Conservation (phyloP, 1,140 invertebrate species). For the Pseudobourletiella spinata region DNA sequence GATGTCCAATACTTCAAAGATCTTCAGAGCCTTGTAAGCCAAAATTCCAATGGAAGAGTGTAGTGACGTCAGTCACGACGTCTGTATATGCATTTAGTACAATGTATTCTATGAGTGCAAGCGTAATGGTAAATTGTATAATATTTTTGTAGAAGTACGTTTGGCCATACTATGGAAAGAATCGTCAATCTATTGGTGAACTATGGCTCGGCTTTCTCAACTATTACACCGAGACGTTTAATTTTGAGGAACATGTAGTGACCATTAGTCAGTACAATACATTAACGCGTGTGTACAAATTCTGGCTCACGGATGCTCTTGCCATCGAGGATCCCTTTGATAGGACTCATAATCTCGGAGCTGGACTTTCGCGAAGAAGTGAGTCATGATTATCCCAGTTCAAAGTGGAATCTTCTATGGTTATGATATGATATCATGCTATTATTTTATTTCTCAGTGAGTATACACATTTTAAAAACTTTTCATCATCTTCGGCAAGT, state of each 20-base stretch:
- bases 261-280: slow-evolving; percentile 46
- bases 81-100: neutral
- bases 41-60: neutral
- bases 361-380: slow-evolving; percentile 51
- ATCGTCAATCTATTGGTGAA: slow-evolving; percentile 45
- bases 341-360: slow-evolving; percentile 51
- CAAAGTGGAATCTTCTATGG: no score
- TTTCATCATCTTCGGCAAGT: slow-evolving; percentile 45
- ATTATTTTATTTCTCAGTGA: slow-evolving; percentile 49
- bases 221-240: slow-evolving; percentile 52
- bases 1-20: slow-evolving; percentile 19
- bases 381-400: no score
- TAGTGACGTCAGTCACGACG: no score
- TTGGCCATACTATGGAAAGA: slow-evolving; percentile 45
- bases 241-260: slow-evolving; percentile 48
- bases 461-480: slow-evolving; percentile 47
- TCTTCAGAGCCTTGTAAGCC: slow-evolving; percentile 11
- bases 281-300: slow-evolving; percentile 49
- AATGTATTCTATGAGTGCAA: neutral
- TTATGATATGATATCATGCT: no score
- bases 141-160: slow-evolving; percentile 37
- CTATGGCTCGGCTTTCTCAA: slow-evolving; percentile 49
- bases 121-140: no score
- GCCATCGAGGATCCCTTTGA: slow-evolving; percentile 59
- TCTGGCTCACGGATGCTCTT: slow-evolving; percentile 49